These are phyloP conservation scores for Ptilorrhoa leucosticta DNA, from an alignment of 2,113 vertebrate species.

Conservation along the genomic window DNA sequence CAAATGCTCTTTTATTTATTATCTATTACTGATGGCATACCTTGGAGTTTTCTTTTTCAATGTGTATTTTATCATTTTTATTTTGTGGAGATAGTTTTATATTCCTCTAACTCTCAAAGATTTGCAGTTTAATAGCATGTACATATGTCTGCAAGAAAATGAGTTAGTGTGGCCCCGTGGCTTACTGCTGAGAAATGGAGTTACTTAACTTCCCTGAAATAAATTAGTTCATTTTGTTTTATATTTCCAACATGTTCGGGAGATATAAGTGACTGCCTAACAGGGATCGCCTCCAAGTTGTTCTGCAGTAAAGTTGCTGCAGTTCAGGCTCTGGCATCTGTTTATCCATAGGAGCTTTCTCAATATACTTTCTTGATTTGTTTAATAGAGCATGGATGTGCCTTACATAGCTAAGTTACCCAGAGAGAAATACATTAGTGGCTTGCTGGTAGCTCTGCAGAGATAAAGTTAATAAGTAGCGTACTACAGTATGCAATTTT, in stretches of 20 bases:
- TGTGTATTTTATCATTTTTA: neutral
- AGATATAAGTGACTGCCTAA: neutral
- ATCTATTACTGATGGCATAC: neutral
- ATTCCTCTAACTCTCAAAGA: neutral
- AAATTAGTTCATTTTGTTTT: slow-evolving; percentile 22
- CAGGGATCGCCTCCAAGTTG: neutral
- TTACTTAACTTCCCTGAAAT: neutral
- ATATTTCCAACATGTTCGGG: neutral
- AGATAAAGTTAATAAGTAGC: neutral
- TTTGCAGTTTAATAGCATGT: neutral
- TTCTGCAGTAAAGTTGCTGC: neutral
- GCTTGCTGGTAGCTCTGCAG: neutral
- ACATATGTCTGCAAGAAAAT: neutral
- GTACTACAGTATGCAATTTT: neutral
- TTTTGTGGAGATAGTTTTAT: neutral
- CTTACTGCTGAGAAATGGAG: neutral
- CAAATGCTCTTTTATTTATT: neutral
- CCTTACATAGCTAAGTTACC: neutral
- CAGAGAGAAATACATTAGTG: neutral
- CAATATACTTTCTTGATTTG: neutral
- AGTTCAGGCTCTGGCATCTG: neutral
- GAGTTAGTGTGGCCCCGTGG: neutral
- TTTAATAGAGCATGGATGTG: neutral
- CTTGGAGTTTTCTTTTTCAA: neutral
- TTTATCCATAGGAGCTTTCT: neutral